Percentiles rank a stretch among this genome's conserved stretches.
Conservation (phyloP, 2,888 invertebrate species). For the Cancer borealis region DNA sequence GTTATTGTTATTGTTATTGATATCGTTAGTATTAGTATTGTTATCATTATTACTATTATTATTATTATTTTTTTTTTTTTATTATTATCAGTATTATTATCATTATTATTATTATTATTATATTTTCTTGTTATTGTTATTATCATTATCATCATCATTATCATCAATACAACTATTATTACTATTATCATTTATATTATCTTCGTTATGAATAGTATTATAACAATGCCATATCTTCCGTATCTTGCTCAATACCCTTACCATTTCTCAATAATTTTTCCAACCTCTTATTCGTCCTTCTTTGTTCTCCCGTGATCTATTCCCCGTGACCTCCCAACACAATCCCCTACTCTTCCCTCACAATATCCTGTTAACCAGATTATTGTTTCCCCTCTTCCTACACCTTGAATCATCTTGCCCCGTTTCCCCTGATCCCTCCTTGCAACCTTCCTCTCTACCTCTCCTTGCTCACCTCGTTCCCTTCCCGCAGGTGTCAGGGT, state of each 20-base stretch:
- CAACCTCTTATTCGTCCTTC: neutral
- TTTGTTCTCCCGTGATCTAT: neutral
- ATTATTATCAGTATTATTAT: neutral
- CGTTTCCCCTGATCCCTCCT: neutral
- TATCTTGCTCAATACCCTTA: neutral
- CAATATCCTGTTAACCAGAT: neutral
- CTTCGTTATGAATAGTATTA: neutral
- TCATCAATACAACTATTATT: neutral
- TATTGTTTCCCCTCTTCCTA: neutral
- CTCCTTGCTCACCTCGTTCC: neutral
- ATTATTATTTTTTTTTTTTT: too few species aligned
- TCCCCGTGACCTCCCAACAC: neutral
- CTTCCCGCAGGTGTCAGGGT: slow-evolving; percentile 72
- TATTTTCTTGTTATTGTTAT: neutral
- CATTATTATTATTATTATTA: slow-evolving; percentile 39
- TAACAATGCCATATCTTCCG: neutral
- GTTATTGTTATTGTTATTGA: neutral
- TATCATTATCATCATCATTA: neutral
- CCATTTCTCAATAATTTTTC: neutral
- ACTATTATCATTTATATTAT: neutral
- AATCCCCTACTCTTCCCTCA: neutral
- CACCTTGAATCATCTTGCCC: neutral
- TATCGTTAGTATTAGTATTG: too few species aligned
- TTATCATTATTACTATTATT: neutral
- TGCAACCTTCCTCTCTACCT: neutral